Conservation (phyloP, 2,888 invertebrate genomes). For the Cantharis nigra region DNA sequence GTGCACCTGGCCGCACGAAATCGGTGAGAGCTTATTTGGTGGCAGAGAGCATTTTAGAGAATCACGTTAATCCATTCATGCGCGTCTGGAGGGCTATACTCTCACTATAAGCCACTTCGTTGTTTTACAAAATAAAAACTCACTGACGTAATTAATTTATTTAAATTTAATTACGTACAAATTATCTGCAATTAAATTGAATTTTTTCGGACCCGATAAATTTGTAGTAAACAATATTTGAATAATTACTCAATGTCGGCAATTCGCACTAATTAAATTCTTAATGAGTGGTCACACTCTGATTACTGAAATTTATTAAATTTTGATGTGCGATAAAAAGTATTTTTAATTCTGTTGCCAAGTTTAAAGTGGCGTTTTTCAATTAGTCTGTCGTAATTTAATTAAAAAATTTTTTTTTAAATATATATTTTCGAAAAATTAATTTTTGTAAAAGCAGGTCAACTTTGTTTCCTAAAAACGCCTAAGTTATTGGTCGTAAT, state of each 20-base stretch:
- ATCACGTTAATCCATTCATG: too few relatives aligned
- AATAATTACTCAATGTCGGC: slow-evolving; percentile 2
- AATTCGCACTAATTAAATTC: not conserved
- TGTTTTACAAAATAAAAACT: not conserved
- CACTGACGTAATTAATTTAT: not conserved
- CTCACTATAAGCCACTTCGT: not conserved
- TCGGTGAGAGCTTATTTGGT: too few relatives aligned
- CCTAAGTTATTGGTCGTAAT: not conserved
- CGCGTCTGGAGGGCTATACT: too few relatives aligned
- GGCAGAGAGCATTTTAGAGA: too few relatives aligned
- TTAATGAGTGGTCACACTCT: not conserved
- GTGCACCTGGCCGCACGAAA: too few relatives aligned
- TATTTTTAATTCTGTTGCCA: not conserved
- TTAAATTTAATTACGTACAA: not conserved
- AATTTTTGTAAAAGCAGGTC: not conserved
- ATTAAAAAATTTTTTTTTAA: not conserved
- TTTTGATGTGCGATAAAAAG: not conserved
- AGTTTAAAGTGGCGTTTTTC: not conserved
- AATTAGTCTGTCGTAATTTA: not conserved
- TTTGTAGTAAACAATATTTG: slow-evolving; percentile 1
- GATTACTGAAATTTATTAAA: not conserved
- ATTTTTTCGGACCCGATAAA: not conserved
- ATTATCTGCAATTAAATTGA: not conserved
- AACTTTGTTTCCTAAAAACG: not conserved
- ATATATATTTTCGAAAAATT: not conserved